Base-by-base conservation (phyloP, 2,888 invertebrate species). In the Pogonocherus hispidulus region DNA sequence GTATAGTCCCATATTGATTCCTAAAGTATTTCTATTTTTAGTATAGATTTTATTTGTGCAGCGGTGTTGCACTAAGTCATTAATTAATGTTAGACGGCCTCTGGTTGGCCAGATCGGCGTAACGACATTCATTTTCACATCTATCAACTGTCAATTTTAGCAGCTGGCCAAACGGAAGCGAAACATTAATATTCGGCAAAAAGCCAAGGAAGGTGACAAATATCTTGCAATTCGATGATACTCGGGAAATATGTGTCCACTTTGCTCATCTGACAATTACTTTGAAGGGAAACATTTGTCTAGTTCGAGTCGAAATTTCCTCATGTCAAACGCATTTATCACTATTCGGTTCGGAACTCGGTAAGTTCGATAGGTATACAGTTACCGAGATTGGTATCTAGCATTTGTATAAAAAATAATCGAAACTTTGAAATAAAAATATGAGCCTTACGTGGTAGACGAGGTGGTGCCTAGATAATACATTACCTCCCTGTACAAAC, bases 111-210 rank as follows among this genome's bases (percentile, higher is more conserved):
- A 16, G 41, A 41, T 41, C 32, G 11, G 32, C 11, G 41, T 16
- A 27, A 47, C 18, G 27, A 2, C 32, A 5, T n/a, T 23, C 22
- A 23, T 59, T 47, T 18, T n/a, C 59, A 32, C 32, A 47, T 49
- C 59, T 27, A 16, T 32, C 32, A 59, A 44, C 32, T 59, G 59
- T 37, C 62, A 62, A 62, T 49, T 62, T 20, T 5, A 18, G 22
- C 62, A 51, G 62, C 49, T 62, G 62, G 32, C 35, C 16, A 35
- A 16, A 62, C 20, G n/a, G 56, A 37, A 41, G 37, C 51, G 51
- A 62, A 49, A 62, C 62, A 62, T 62, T 62, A 62, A 62, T 62
- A 62, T 22, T 22, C 59, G 32, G 8, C 37, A 16, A 9, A 49
- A 49, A 35, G 8, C 37, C 14, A 18, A 5, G n/a, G 4, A 27